These are phyloP conservation scores for Elysia crispata DNA, from an alignment of 2,888 invertebrate species.

Conservation along the genomic window DNA sequence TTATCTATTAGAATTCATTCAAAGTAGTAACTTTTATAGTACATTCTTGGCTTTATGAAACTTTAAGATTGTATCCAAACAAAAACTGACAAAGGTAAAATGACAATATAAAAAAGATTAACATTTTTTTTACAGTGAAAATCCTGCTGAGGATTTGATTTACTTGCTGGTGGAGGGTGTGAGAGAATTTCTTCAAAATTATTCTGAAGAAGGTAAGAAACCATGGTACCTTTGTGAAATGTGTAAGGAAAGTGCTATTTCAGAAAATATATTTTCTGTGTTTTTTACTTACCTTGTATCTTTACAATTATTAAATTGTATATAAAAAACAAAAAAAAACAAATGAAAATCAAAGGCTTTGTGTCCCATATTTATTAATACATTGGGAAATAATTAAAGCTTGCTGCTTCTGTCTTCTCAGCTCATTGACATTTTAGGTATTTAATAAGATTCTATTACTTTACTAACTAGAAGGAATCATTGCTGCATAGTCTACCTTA, in stretches of 20 bases:
- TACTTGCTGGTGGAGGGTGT: conserved; percentile 88
- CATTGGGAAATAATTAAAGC: neutral
- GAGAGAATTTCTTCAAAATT: conserved; percentile 81
- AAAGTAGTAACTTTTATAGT: too few relatives aligned
- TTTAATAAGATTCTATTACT: too few relatives aligned
- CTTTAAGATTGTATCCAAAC: neutral
- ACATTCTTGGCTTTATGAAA: too few relatives aligned
- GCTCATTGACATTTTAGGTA: too few relatives aligned
- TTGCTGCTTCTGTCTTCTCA: neutral
- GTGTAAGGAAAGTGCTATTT: too few relatives aligned
- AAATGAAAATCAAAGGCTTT: neutral
- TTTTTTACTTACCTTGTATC: neutral
- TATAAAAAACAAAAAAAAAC: neutral
- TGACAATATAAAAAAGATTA: too few relatives aligned
- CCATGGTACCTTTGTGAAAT: neutral
- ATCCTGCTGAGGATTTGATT: conserved; percentile 84
- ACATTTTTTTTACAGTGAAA: conserved; percentile 80
- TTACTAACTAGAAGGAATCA: too few relatives aligned
- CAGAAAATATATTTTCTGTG: neutral
- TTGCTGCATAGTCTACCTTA: too few relatives aligned
- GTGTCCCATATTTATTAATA: neutral
- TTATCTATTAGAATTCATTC: neutral
- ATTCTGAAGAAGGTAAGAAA: conserved; percentile 44
- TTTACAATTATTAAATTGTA: neutral
- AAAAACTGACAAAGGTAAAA: too few relatives aligned